Evolutionary conservation across 1,140 invertebrate genomes (phyloP).

Genomic region (Drosophila navojoa): DNA sequence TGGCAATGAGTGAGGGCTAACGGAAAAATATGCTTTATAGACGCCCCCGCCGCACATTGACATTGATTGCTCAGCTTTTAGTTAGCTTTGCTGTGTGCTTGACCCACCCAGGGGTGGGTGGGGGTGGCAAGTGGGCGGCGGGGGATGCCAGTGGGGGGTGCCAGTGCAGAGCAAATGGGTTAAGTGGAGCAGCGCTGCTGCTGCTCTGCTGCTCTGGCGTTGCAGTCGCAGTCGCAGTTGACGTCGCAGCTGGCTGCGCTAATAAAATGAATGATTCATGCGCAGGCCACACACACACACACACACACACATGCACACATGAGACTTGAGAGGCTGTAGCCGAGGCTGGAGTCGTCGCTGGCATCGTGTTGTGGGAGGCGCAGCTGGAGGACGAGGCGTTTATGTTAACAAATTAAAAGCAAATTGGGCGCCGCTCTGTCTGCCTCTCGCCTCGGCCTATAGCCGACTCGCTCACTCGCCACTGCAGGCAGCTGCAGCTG

Average conservation of each 20-base stretch:
- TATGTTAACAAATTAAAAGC: conserved; percentile 83
- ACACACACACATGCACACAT: conserved; percentile 10
- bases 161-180: conserved; percentile 66
- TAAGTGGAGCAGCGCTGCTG: conserved; percentile 58
- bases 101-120: neutral
- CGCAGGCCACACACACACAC: conserved; percentile 49
- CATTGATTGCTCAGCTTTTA: conserved; percentile 69
- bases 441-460: conserved; percentile 26
- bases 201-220: neutral
- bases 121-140: neutral
- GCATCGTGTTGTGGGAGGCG: neutral
- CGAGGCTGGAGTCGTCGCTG: conserved; percentile 20
- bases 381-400: conserved; percentile 62
- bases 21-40: conserved; percentile 54
- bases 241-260: conserved; percentile 28
- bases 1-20: conserved; percentile 19
- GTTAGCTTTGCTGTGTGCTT: conserved; percentile 23
- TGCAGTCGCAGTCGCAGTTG: conserved; percentile 21
- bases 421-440: conserved; percentile 62
- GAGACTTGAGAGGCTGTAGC: conserved; percentile 27
- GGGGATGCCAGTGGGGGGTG: conserved; percentile 2
- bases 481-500: conserved; percentile 8
- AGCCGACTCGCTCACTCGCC: conserved; percentile 25
- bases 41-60: conserved; percentile 39
- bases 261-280: conserved; percentile 78